Evolutionary conservation across 2,797 vertebrate species (phyloP).

Genomic region (Euthynnus affinis): DNA sequence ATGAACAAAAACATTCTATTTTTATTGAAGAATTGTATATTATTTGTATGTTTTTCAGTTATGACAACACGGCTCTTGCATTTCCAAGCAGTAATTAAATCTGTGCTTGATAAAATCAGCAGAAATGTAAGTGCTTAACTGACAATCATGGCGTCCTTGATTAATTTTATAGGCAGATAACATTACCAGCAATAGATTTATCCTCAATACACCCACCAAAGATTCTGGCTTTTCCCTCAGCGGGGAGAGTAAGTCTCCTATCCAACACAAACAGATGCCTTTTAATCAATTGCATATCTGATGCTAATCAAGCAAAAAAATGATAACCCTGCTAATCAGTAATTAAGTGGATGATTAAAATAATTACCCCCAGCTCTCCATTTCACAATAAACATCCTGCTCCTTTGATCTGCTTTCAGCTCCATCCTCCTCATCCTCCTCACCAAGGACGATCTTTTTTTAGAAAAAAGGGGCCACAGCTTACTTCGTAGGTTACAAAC

Average conservation of each 20-base stretch:
- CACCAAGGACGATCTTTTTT: conserved; percentile 30
- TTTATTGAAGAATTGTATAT: neutral
- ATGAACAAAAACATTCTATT: neutral
- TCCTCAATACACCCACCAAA: conserved; percentile 19
- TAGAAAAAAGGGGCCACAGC: conserved; percentile 34
- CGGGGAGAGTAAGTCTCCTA: neutral
- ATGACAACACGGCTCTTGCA: conserved; percentile 1
- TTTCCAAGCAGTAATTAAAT: conserved; percentile 55
- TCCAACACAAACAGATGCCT: conserved; percentile 37
- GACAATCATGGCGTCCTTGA: conserved; percentile 46
- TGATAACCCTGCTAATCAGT: conserved; percentile 54
- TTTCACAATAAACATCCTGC: conserved; percentile 51
- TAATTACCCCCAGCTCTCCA: conserved; percentile 48
- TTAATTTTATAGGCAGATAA: conserved; percentile 54
- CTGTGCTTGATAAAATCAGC: conserved; percentile 44
- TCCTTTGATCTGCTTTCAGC: conserved; percentile 41
- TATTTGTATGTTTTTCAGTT: conserved; percentile 24
- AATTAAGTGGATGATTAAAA: conserved; percentile 63
- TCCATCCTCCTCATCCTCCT: conserved; percentile 22
- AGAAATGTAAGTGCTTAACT: conserved; percentile 43
- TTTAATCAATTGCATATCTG: conserved; percentile 52
- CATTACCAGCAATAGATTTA: conserved; percentile 23
- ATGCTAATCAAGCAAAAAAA: conserved; percentile 59
- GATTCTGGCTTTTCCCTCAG: conserved; percentile 17
- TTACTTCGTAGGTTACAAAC: conserved; percentile 37